Evolutionary conservation across 2,888 invertebrate species (phyloP).

Genomic region (Callinectes sapidus): DNA sequence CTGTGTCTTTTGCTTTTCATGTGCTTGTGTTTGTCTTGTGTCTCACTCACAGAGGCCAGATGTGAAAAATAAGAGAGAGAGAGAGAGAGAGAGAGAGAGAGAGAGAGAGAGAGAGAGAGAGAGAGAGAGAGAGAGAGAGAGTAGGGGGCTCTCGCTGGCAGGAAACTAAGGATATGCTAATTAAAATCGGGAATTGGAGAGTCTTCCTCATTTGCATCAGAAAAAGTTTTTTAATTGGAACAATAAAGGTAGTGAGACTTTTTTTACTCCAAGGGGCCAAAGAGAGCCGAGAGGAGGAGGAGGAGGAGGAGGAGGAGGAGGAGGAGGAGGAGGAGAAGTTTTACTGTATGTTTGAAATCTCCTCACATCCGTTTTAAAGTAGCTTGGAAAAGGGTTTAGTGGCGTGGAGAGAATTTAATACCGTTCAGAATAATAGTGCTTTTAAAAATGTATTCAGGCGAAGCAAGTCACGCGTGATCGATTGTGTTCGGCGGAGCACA

Average conservation of each 20-base stretch:
- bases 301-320: background rate
- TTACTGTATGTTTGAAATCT: conserved; percentile 18
- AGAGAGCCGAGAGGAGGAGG: background rate
- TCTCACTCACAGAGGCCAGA: background rate
- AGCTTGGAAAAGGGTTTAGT: background rate
- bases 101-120: conserved; percentile 5
- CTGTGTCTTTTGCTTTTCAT: background rate
- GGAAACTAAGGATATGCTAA: conserved; percentile 51
- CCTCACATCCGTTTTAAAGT: background rate
- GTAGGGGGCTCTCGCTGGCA: background rate
- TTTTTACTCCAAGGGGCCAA: conserved; percentile 12
- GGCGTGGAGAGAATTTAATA: background rate
- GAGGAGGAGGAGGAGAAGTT: conserved; percentile 9
- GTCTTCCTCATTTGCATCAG: conserved; percentile 58
- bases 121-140: background rate
- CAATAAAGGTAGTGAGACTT: conserved; percentile 55
- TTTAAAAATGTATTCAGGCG: background rate
- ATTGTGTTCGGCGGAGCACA: background rate
- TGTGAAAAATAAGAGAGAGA: background rate
- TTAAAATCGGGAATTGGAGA: conserved; percentile 54
- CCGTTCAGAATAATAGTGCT: conserved; percentile 5
- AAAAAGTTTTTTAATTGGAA: conserved; percentile 61
- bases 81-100: conserved; percentile 15
- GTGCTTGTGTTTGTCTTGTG: background rate
- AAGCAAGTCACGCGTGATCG: background rate